phyloP scores from a whole-genome alignment of 2,888 invertebrate species.

The Syrista parreyssii region DNA sequence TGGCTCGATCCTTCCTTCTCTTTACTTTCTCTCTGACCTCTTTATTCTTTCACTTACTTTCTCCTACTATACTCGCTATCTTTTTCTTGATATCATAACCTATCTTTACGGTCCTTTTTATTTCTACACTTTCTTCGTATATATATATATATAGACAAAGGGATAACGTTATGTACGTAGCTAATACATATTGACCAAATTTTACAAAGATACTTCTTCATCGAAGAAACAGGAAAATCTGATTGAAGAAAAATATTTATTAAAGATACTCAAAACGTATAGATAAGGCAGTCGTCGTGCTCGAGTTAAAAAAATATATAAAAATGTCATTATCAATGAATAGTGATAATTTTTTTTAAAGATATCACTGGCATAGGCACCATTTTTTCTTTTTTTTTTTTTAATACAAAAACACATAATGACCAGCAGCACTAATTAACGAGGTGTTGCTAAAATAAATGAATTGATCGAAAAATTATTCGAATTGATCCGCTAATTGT shows the following conservation, averaged over 20 bases:
- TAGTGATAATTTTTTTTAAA: too few species aligned
- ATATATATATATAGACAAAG: neutral
- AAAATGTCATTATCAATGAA: too few species aligned
- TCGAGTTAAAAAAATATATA: too few species aligned
- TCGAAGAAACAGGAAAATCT: neutral
- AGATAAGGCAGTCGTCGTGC: too few species aligned
- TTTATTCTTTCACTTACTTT: too few species aligned
- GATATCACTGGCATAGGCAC: too few species aligned
- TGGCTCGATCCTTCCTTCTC: conserved; percentile 1
- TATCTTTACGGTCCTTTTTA: too few species aligned
- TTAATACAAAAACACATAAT: neutral
- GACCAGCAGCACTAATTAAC: neutral
- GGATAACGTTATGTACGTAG: neutral
- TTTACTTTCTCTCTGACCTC: neutral
- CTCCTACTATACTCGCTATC: too few species aligned
- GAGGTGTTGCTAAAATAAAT: neutral
- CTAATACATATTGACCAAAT: neutral
- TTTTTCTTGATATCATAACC: too few species aligned
- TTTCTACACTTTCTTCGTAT: neutral
- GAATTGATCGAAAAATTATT: neutral
- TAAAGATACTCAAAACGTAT: too few species aligned
- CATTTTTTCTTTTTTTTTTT: too few species aligned
- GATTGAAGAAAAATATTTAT: neutral
- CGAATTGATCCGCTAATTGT: neutral
- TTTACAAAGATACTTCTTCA: neutral